Conservation (phyloP, 2,888 invertebrate species). For the Trissolcus brochymenae region DNA sequence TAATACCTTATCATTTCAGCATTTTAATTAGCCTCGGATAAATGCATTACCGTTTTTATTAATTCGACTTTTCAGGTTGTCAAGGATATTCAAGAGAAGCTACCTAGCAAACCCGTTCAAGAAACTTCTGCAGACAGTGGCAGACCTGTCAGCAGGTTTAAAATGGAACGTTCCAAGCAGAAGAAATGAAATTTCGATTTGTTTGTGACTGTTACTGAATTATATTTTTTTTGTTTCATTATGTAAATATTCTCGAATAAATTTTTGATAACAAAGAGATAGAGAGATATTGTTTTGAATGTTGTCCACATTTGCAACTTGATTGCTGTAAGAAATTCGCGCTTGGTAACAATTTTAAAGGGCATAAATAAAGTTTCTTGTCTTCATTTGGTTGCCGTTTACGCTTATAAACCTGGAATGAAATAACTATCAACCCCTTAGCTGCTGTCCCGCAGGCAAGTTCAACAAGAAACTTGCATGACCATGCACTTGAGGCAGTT, state of each 20-base stretch:
- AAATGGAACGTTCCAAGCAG: constrained; percentile 63
- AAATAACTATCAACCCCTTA: constrained; percentile 20
- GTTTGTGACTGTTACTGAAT: not conserved
- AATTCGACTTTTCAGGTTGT: constrained; percentile 61
- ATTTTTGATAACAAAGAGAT: not conserved
- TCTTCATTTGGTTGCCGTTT: constrained; percentile 21
- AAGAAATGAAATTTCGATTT: constrained; percentile 28
- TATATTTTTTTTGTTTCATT: not conserved
- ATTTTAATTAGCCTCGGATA: constrained; percentile 5
- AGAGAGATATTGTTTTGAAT: not conserved
- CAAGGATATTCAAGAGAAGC: constrained; percentile 65
- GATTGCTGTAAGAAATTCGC: no score
- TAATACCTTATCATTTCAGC: not conserved
- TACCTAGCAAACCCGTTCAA: constrained; percentile 31
- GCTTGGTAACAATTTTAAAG: not conserved
- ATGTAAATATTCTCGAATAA: not conserved
- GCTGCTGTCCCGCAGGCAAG: constrained; percentile 35
- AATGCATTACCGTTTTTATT: not conserved
- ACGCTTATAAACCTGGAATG: constrained; percentile 26
- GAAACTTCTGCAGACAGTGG: constrained; percentile 42
- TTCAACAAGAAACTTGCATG: constrained; percentile 46
- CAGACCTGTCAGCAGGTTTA: constrained; percentile 67
- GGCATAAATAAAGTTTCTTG: constrained; percentile 4
- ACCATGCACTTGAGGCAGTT: constrained; percentile 45
- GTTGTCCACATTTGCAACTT: no score